phyloP scores from a whole-genome alignment of 2,888 invertebrate species.

The Polydrusus cervinus region DNA sequence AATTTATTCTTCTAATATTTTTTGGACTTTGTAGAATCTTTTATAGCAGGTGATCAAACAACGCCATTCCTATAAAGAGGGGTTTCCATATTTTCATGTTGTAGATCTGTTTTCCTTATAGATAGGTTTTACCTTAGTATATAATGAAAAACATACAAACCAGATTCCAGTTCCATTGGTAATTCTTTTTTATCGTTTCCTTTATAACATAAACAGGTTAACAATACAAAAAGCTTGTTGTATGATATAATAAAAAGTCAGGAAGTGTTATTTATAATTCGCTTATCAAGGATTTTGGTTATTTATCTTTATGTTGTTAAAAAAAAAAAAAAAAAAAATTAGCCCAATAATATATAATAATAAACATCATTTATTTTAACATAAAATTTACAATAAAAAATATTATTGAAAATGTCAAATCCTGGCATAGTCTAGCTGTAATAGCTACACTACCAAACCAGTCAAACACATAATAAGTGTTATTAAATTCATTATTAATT shows the following conservation, averaged over 20 bases:
- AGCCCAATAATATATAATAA: too few relatives aligned
- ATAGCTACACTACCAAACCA: too few relatives aligned
- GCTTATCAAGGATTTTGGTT: too few relatives aligned
- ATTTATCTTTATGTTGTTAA: too few relatives aligned
- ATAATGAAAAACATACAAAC: conserved; percentile 16
- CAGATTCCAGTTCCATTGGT: conserved; percentile 6
- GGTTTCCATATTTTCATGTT: not conserved
- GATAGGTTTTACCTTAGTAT: conserved; percentile 7
- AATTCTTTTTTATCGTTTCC: not conserved
- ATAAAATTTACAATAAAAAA: too few relatives aligned
- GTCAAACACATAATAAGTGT: too few relatives aligned
- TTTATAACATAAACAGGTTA: not conserved
- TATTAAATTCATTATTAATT: too few relatives aligned
- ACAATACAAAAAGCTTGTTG: conserved; percentile 3
- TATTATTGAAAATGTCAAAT: too few relatives aligned
- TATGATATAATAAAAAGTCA: not conserved
- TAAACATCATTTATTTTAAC: too few relatives aligned
- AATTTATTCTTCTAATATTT: not conserved
- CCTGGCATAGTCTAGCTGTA: too few relatives aligned
- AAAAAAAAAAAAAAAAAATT: too few relatives aligned
- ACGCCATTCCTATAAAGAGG: not conserved
- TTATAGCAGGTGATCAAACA: conserved; percentile 17
- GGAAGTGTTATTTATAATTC: too few relatives aligned
- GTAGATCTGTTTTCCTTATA: conserved; percentile 19
- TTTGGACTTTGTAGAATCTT: not conserved